phyloP scores from a whole-genome alignment of 1,140 invertebrate species.

The Bombus vancouverensis region DNA sequence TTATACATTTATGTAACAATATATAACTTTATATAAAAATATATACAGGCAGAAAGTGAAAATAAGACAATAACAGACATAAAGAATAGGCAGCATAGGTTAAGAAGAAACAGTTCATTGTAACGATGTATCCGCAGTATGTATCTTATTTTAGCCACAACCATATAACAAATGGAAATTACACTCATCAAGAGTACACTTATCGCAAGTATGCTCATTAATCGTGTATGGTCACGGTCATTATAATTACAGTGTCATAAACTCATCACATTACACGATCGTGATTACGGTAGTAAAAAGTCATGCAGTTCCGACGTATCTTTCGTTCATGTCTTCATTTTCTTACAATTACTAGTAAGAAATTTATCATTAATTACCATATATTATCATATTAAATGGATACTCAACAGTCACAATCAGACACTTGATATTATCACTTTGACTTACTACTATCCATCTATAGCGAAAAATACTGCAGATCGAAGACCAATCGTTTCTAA shows the following conservation, averaged over 20 bases:
- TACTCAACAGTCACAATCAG: not conserved
- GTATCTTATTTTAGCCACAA: not conserved
- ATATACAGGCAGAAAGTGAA: not conserved
- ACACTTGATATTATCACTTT: too few species aligned
- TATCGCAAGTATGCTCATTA: not conserved
- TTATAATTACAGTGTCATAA: slow-evolving; percentile 23
- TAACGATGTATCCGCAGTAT: not conserved
- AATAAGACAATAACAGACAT: too few species aligned
- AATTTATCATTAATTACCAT: not conserved
- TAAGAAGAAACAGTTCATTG: not conserved
- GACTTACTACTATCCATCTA: too few species aligned
- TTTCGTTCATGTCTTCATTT: not conserved
- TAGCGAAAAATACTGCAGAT: too few species aligned
- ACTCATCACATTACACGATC: not conserved
- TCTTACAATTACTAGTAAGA: not conserved
- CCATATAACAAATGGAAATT: slow-evolving; percentile 3
- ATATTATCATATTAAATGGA: not conserved
- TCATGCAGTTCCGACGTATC: not conserved
- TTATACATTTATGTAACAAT: too few species aligned
- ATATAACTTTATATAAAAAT: too few species aligned
- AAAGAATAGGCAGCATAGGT: too few species aligned
- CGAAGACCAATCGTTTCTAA: too few species aligned
- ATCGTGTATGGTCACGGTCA: slow-evolving; percentile 2
- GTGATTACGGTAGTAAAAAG: not conserved
- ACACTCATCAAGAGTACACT: not conserved